Evolutionary conservation across 2,113 vertebrate genomes (phyloP).

Genomic region (Hoplias malabaricus): DNA sequence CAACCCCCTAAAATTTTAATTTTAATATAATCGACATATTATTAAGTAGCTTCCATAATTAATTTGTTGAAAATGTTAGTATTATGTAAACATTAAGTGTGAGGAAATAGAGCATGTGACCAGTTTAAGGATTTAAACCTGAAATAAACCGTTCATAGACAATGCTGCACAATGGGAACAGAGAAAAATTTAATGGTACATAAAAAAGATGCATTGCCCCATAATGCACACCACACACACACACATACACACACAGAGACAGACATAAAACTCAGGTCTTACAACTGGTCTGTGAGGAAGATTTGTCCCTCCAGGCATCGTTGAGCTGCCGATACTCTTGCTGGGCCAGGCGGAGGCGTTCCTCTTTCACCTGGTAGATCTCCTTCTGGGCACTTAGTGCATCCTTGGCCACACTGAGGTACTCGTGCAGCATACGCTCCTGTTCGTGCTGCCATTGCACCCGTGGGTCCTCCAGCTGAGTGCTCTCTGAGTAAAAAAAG

Average conservation of each 20-base stretch:
- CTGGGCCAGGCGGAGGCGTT: slow-evolving; percentile 91
- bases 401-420: slow-evolving; percentile 90
- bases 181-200: too few species aligned
- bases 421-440: slow-evolving; percentile 95
- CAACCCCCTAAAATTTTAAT: too few species aligned
- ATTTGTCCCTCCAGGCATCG: slow-evolving; percentile 90
- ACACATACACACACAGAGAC: not conserved
- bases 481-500: slow-evolving; percentile 70
- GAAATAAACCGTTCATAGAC: too few species aligned
- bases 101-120: too few species aligned
- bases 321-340: slow-evolving; percentile 91
- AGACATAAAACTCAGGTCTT: too few species aligned
- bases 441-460: slow-evolving; percentile 94
- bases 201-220: too few species aligned
- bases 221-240: not conserved
- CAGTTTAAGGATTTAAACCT: too few species aligned
- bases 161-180: too few species aligned
- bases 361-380: slow-evolving; percentile 96
- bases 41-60: too few species aligned
- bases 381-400: slow-evolving; percentile 93
- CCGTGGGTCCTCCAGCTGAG: slow-evolving; percentile 95
- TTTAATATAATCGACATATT: too few species aligned
- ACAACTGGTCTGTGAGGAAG: slow-evolving; percentile 94
- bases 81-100: too few species aligned
- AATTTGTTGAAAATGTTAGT: too few species aligned